Conservation (phyloP, 2,113 vertebrate species). For the Gopherus flavomarginatus region DNA sequence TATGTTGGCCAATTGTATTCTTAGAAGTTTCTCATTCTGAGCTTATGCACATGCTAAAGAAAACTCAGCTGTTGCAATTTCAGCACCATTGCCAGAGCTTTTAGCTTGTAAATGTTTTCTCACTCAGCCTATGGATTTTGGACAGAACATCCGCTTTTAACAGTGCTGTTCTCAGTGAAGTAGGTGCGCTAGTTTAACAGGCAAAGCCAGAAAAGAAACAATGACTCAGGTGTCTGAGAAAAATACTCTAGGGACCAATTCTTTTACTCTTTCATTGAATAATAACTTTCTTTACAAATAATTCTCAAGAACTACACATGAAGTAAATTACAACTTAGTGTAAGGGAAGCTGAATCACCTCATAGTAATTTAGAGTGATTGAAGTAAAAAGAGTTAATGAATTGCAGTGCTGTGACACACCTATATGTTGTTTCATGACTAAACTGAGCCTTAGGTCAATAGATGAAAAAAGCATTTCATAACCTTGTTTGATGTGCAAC, state of each 20-base stretch:
- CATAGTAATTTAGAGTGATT: background rate
- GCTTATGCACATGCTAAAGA: constrained; percentile 24
- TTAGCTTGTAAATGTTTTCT: background rate
- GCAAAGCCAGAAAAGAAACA: constrained; percentile 14
- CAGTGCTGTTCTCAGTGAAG: background rate
- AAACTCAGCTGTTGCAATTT: constrained; percentile 25
- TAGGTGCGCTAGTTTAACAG: background rate
- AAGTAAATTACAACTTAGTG: background rate
- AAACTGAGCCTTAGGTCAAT: background rate
- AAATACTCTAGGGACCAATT: background rate
- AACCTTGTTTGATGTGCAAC: background rate
- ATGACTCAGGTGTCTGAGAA: background rate
- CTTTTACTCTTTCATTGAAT: background rate
- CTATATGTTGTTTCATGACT: background rate
- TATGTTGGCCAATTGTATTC: constrained; percentile 14
- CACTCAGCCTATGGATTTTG: background rate
- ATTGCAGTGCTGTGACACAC: background rate
- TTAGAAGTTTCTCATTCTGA: constrained; percentile 58
- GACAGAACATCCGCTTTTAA: background rate
- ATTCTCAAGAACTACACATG: background rate
- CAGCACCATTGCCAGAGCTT: background rate
- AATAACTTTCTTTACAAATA: background rate
- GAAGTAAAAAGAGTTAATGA: background rate
- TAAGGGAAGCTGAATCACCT: background rate
- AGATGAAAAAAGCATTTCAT: background rate